Conservation (phyloP, 2,888 invertebrate species). For the Pandemis heparana region DNA sequence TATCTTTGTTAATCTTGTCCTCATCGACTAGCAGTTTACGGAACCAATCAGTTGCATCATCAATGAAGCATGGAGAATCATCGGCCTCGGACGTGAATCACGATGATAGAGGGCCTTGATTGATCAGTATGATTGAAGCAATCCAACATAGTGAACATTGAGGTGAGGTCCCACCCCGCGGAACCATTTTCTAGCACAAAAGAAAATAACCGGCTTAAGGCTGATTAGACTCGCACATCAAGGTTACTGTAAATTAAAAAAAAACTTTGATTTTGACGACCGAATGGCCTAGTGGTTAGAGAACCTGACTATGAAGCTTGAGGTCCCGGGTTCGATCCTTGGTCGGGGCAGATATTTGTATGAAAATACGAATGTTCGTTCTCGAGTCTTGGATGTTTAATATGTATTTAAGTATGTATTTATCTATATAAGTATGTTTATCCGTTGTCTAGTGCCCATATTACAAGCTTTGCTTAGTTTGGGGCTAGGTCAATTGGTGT, state of each 20-base stretch:
- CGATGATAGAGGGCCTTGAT: constrained; percentile 22
- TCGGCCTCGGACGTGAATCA: constrained; percentile 19
- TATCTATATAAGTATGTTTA: too few species aligned
- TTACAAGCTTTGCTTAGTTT: too few species aligned
- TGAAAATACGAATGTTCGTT: too few species aligned
- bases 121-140: constrained; percentile 4
- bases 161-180: neutral
- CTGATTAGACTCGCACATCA: neutral
- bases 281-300: too few species aligned
- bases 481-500: too few species aligned
- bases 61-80: constrained; percentile 22
- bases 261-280: neutral
- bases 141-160: neutral
- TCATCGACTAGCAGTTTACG: neutral
- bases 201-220: neutral
- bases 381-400: too few species aligned
- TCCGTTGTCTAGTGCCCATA: too few species aligned
- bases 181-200: neutral
- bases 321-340: too few species aligned
- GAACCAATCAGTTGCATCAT: constrained; percentile 25
- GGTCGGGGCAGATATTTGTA: too few species aligned
- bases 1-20: constrained; percentile 14
- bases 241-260: neutral
- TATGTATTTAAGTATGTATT: too few species aligned
- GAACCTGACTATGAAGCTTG: too few species aligned